Base-by-base conservation (phyloP, 2,113 vertebrate genomes). In the Chaenogobius annularis region DNA sequence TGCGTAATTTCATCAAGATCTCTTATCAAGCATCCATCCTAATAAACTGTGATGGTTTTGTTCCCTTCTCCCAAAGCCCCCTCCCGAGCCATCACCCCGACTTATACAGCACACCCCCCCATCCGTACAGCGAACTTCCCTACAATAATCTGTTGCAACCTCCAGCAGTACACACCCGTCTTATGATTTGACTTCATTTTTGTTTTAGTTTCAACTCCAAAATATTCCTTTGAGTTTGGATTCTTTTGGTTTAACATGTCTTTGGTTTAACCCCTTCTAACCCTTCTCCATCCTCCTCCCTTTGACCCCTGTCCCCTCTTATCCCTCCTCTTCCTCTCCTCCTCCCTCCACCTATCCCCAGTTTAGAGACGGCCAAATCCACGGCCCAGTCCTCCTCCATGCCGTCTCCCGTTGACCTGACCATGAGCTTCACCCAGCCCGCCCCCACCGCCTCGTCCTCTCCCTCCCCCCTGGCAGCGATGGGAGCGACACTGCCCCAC, bases 361-460 rank as follows among this genome's bases (percentile, higher is more conserved):
- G 96, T 95, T 95, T 98, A 97, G 96, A 98, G 95, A 96, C 95
- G 48, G 96, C 96, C 94, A 98, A 98, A 96, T 97, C 96, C 96
- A 98, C 96, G 92, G 96, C 96, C 92, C 96, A 96, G 95, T 95
- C 87, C 91, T 95, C 95, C 4, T 95, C 94, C n/a, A 94, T 96
- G 95, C 92, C 94, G 87, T 93, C 94, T 91, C 95, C 95, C 77
- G 83, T 96, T 95, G 96, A 97, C 92, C 95, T 97, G 81, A 89
- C 95, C 88, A 82, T 96, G 94, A 95, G 95, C 93, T 98, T 96
- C 95, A 95, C 95, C 81, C 96, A 95, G 83, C 93, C 95, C 79
- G 85, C 93, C 50, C 66, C 92, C 75, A 92, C 94, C 0, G 74
- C 92, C 66, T 68, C 93, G 0, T 93, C 93, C 1, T 91, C 93